Base-by-base conservation (phyloP, 2,797 vertebrate genomes). In the Pygocentrus nattereri region DNA sequence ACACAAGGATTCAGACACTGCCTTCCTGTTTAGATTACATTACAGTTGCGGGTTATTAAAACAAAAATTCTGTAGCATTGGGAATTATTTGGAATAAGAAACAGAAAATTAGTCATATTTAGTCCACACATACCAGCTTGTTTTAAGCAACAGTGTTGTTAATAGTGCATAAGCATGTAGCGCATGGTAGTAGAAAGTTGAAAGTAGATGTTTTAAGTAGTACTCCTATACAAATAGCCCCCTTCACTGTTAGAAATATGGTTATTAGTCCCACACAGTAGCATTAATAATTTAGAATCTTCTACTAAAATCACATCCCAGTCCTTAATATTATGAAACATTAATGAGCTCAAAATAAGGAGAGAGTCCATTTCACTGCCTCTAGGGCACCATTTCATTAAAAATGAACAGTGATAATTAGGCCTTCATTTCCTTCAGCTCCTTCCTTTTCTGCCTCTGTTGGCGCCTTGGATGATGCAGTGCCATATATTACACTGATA, bases 231-330 rank as follows among this genome's bases (percentile, higher is more conserved):
- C 23, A 65, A 59, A 44, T 44, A 65, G 12, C 67, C 16, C n/a
- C 47, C 19, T 76, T 31, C 73, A 74, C 21, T 79, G n/a, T 15
- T 67, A 47, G 74, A 85, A 67, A 73, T 88, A 84, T 50, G 78
- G 76, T 82, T 85, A 62, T 71, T 74, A 78, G 82, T 78, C 76
- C 70, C 87, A 83, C 85, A 80, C 76, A 70, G 74, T 82, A 76
- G 76, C 86, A 87, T 94, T 71, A 94, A 94, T 95, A 89, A 94
- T 94, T 93, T 68, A 93, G 79, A 1, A 15, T 70, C 30, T 58
- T 78, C 88, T 89, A 84, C 89, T 88, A 88, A 86, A 90, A 91
- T 91, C 90, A 90, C 89, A 89, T 91, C 89, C 87, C 85, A 87
- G 82, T 76, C 89, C 89, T 89, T 91, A 90, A 91, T 90, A 86